Percentiles rank a stretch among this genome's conserved stretches.
Evolutionary conservation across 2,113 vertebrate genomes (phyloP).

Genomic region (Calonectris borealis): DNA sequence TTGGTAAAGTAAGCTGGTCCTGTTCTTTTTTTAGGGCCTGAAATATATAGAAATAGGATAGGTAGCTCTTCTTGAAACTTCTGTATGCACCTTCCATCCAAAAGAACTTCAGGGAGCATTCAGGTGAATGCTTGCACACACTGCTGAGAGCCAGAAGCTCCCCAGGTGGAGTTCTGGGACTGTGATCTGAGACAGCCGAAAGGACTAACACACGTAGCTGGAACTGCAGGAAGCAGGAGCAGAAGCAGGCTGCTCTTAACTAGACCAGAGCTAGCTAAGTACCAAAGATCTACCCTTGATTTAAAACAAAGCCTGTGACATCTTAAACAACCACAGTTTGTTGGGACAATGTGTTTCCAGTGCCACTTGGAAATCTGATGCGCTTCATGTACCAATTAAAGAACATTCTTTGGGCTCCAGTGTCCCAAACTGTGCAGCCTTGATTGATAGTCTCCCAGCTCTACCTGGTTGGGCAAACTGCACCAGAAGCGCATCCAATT

Average conservation of each 20-base stretch:
- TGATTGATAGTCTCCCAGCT: neutral
- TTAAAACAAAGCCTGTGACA: neutral
- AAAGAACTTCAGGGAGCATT: neutral
- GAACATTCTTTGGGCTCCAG: neutral
- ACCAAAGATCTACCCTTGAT: neutral
- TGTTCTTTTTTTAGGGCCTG: neutral
- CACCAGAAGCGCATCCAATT: accelerated
- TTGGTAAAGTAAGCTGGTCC: neutral
- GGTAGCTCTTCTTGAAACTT: neutral
- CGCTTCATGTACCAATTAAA: neutral
- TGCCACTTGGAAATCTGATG: neutral
- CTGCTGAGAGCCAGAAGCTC: neutral
- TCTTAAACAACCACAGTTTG: neutral
- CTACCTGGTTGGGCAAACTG: neutral
- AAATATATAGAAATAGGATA: neutral
- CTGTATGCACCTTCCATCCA: neutral
- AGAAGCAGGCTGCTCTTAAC: neutral
- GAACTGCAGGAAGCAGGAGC: neutral
- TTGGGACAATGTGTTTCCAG: neutral
- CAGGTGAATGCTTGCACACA: neutral
- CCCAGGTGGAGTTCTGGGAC: neutral
- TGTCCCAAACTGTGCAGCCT: neutral
- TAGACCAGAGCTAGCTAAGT: neutral
- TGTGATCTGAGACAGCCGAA: neutral
- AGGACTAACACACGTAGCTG: neutral